Conservation (phyloP, 2,113 vertebrate genomes). For the Brachyhypopomus occidentalis region DNA sequence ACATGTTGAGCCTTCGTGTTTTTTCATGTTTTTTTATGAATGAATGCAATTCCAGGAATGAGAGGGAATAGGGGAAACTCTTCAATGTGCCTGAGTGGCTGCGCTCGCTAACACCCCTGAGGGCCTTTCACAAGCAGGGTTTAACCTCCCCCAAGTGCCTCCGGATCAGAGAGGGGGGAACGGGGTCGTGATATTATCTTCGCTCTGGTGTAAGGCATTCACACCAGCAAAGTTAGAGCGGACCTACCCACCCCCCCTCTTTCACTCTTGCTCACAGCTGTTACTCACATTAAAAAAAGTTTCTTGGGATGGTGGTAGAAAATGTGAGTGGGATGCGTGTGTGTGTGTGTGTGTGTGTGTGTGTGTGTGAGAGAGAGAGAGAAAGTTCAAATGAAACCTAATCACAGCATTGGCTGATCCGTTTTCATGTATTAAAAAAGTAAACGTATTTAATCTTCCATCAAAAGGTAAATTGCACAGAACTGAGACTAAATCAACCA, state of each 20-base stretch:
- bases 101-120: slow-evolving; percentile 41
- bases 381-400: not conserved
- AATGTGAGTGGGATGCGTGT: not conserved
- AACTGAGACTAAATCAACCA: not conserved
- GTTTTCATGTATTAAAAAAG: too few species aligned
- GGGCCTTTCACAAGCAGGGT: slow-evolving; percentile 67
- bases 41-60: slow-evolving; percentile 71
- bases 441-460: too few species aligned
- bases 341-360: not conserved
- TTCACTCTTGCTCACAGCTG: not conserved
- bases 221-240: slow-evolving; percentile 37
- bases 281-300: not conserved
- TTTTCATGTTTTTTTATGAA: slow-evolving; percentile 62
- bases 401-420: too few species aligned
- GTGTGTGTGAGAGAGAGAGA: not conserved
- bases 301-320: not conserved
- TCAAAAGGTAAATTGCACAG: too few species aligned
- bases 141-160: slow-evolving; percentile 54
- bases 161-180: slow-evolving; percentile 50
- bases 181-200: slow-evolving; percentile 59
- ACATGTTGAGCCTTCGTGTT: slow-evolving; percentile 60
- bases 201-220: slow-evolving; percentile 48
- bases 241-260: not conserved
- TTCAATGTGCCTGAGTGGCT: slow-evolving; percentile 66
- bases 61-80: slow-evolving; percentile 63